Evolutionary conservation across 2,888 invertebrate species (phyloP).

Genomic region (Tinea trinotella): DNA sequence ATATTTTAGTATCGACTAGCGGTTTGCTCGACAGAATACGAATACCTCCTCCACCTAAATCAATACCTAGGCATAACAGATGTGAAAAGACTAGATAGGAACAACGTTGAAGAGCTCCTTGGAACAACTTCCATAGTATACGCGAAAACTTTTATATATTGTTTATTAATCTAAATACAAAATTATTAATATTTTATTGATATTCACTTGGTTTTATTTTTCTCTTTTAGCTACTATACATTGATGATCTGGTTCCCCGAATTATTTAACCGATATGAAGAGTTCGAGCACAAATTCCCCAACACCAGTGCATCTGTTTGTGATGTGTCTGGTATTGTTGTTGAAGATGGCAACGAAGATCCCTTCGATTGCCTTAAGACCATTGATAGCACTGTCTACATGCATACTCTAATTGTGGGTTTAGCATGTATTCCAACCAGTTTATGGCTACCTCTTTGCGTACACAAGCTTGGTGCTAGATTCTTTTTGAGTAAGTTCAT

Average conservation of each 20-base stretch:
- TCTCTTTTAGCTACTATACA: slow-evolving; percentile 82
- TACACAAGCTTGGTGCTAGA: slow-evolving; percentile 84
- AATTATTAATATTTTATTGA: no score
- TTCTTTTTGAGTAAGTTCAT: slow-evolving; percentile 81
- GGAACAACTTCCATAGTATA: no score
- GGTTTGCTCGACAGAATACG: no score
- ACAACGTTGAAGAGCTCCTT: no score
- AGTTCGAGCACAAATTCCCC: slow-evolving; percentile 78
- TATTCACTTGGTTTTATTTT: no score
- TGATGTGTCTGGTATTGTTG: slow-evolving; percentile 79
- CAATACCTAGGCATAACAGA: no score
- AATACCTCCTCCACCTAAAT: no score
- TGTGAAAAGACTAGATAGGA: no score
- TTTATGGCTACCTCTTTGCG: slow-evolving; percentile 83
- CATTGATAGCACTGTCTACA: slow-evolving; percentile 78
- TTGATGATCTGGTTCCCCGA: slow-evolving; percentile 95
- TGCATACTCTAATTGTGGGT: slow-evolving; percentile 85
- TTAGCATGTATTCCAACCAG: slow-evolving; percentile 86
- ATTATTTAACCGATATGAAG: slow-evolving; percentile 86
- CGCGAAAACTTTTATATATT: no score
- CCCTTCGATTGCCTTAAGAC: slow-evolving; percentile 75
- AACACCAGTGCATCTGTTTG: slow-evolving; percentile 81
- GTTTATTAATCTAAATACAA: no score
- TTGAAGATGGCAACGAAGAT: slow-evolving; percentile 54
- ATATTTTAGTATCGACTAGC: no score